These are phyloP conservation scores for Sylvilagus bachmani DNA, from an alignment of 2,113 vertebrate species.

Conservation along the genomic window DNA sequence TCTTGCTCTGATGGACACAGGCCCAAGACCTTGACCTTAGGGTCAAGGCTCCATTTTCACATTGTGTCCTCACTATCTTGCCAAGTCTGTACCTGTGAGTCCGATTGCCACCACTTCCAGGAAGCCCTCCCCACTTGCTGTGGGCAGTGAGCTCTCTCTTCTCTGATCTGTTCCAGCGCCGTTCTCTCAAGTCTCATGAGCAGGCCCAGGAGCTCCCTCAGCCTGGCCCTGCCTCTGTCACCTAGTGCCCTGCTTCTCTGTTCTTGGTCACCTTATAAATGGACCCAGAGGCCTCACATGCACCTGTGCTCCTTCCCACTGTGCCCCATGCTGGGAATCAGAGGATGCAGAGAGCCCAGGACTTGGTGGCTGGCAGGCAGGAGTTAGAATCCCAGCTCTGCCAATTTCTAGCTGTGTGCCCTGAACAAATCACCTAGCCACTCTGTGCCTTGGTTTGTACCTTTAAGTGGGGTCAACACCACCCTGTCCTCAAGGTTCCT, in stretches of 20 bases:
- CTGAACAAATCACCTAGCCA: no score
- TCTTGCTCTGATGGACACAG: background rate
- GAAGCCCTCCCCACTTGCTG: slow-evolving; percentile 33
- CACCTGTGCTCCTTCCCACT: background rate
- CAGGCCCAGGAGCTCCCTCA: background rate
- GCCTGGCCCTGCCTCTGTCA: background rate
- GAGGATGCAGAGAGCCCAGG: background rate
- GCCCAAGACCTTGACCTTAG: background rate
- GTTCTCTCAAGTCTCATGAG: background rate
- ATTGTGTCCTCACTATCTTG: background rate
- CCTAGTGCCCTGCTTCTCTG: background rate
- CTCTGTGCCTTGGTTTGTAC: background rate
- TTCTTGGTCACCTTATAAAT: background rate
- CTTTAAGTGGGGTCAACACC: background rate
- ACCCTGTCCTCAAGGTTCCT: background rate
- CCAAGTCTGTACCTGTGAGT: background rate
- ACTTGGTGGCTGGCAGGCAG: background rate
- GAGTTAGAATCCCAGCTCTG: no score
- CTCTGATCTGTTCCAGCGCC: background rate
- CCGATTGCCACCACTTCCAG: background rate
- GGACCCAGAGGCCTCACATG: background rate
- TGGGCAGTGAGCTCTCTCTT: background rate
- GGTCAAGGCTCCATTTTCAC: background rate
- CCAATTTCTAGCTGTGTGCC: no score
- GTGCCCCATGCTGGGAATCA: background rate